Conservation (phyloP, 2,797 vertebrate genomes). For the Malacoctenus gilli region DNA sequence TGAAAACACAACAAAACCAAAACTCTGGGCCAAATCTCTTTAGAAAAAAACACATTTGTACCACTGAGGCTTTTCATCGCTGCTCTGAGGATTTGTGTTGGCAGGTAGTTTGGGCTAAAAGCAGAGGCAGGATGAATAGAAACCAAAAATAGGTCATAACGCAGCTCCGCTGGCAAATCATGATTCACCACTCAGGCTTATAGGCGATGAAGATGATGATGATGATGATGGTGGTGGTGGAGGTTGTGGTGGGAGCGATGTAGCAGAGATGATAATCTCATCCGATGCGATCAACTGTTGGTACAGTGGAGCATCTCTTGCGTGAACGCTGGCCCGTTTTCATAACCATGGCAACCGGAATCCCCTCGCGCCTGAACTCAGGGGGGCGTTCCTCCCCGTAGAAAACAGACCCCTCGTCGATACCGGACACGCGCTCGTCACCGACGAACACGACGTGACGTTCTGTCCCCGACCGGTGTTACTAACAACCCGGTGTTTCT, state of each 20-base stretch:
- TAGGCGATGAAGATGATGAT: conserved; percentile 27
- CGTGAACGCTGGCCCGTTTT: conserved; percentile 53
- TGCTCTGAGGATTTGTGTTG: conserved; percentile 9
- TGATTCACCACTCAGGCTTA: conserved; percentile 62
- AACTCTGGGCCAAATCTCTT: background rate
- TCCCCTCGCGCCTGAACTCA: conserved; percentile 49
- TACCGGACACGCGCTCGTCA: no score
- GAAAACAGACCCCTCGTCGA: background rate
- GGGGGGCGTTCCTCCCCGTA: conserved; percentile 64
- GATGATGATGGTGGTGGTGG: conserved; percentile 48
- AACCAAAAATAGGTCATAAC: conserved; percentile 66
- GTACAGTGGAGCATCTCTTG: conserved; percentile 54
- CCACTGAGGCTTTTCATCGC: background rate
- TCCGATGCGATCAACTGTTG: conserved; percentile 42
- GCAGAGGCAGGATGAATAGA: background rate
- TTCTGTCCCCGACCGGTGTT: no score
- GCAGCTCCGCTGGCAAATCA: conserved; percentile 40
- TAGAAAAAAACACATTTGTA: background rate
- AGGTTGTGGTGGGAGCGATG: no score
- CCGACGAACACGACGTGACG: no score
- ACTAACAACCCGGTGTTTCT: no score
- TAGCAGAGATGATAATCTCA: conserved; percentile 60
- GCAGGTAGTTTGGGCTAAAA: conserved; percentile 20
- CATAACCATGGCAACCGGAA: conserved; percentile 75
- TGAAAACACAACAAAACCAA: conserved; percentile 10